Conservation (phyloP, 2,888 invertebrate genomes). For the Oxyteleia sp. region DNA sequence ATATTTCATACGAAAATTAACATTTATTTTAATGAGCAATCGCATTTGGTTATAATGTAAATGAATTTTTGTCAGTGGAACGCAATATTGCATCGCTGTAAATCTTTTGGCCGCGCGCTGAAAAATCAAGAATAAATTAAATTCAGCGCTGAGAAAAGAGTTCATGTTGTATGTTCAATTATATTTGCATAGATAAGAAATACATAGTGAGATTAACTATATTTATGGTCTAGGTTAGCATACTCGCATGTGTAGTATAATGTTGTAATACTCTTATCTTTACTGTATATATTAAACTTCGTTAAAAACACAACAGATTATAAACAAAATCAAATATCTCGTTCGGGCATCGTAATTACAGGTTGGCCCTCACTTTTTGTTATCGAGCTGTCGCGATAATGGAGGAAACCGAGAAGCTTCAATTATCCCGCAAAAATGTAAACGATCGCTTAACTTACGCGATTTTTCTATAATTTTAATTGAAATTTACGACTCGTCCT, state of each 20-base stretch:
- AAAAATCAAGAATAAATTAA: constrained; percentile 75
- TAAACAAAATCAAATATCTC: constrained; percentile 72
- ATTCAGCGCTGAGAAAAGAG: constrained; percentile 73
- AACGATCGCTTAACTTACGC: constrained; percentile 3
- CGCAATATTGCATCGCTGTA: constrained; percentile 68
- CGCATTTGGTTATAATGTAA: constrained; percentile 66
- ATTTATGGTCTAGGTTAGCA: constrained; percentile 75
- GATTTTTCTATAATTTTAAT: constrained; percentile 14
- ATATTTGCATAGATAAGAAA: constrained; percentile 76
- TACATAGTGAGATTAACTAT: constrained; percentile 76
- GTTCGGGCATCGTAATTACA: constrained; percentile 57
- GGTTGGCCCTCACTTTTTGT: constrained; percentile 63
- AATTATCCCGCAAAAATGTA: constrained; percentile 36
- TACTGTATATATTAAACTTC: constrained; percentile 70
- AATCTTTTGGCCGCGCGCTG: constrained; percentile 61
- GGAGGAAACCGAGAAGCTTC: constrained; percentile 24
- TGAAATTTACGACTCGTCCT: constrained; percentile 10
- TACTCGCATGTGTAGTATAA: constrained; percentile 74
- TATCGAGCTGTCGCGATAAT: constrained; percentile 50
- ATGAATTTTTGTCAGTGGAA: constrained; percentile 67
- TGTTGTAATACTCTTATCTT: constrained; percentile 74
- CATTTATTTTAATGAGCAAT: constrained; percentile 64
- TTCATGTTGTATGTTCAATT: constrained; percentile 76
- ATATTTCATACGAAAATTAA: constrained; percentile 57
- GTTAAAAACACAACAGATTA: constrained; percentile 73